Evolutionary conservation across 2,888 invertebrate species (phyloP), one percentile per base, ranked within the genome.

Genomic region (Amblyjoppa proteus): DNA sequence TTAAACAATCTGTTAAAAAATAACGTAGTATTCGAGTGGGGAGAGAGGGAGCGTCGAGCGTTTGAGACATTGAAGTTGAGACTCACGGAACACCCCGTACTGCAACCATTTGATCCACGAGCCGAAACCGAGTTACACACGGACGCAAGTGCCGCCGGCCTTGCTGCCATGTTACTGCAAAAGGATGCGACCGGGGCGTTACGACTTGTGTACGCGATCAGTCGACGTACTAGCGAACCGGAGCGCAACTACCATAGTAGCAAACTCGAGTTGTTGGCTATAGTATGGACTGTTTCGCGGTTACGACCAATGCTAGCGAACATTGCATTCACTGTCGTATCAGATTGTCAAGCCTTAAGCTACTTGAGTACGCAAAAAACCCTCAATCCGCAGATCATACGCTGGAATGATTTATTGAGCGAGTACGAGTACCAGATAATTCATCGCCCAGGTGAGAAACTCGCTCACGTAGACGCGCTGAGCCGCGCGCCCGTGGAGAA

Each of bases 381-480:
- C n/a, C 34, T 56, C 2, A 73, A 73, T n/a, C 73, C 53, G 6
- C 75, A 75, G n/a, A 75, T 58, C 28, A 56, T 49, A 0, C n/a
- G 71, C 0, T 79, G 70, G 70, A 61, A 69, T 16, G 70, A 70
- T 53, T 16, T 61, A 9, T 13, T 78, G 2, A 78, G 78, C 20
- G 70, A 80, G 9, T 80, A 80, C 87, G 13, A 88, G 85, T 31
- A 86, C 80, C 3, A 73, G 45, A 49, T 89, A 88, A 68, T 81
- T 69, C 34, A 86, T 71, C 31, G 90, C 89, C 79, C 90, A 87
- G 83, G 81, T 20, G 56, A 31, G 3, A 64, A 71, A n/a, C 85
- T 88, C 85, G 79, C 75, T 34, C 88, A 88, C 74, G 84, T 86
- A 2, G 88, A 89, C 58, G 87, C 87, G 13, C 51, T 88, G 53